phyloP scores from a whole-genome alignment of 2,888 invertebrate genomes.

The Brenthis daphne region DNA sequence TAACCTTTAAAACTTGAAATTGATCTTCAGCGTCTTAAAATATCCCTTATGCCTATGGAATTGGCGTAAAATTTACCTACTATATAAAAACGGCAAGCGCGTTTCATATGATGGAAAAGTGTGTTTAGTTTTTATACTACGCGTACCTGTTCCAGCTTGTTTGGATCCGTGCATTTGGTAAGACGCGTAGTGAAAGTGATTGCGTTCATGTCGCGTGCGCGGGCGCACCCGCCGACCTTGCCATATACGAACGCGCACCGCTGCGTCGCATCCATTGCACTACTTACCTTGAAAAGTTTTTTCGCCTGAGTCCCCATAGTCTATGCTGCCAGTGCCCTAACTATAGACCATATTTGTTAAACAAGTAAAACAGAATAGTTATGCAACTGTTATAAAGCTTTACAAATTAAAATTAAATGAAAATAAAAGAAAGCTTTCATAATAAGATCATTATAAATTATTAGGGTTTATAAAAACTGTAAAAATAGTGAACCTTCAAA shows the following conservation, averaged over 20 bases:
- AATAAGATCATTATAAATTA: background rate
- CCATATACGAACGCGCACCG: constrained; percentile 60
- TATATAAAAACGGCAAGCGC: background rate
- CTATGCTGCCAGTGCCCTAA: constrained; percentile 37
- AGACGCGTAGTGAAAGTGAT: constrained; percentile 76
- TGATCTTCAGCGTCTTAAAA: no score
- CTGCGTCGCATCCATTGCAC: constrained; percentile 50
- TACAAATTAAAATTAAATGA: background rate
- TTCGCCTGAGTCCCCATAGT: constrained; percentile 56
- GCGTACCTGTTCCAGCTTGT: constrained; percentile 40
- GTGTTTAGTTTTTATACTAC: constrained; percentile 44
- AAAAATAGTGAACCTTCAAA: background rate
- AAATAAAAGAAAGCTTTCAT: no score
- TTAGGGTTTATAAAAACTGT: background rate
- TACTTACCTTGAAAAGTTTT: constrained; percentile 59
- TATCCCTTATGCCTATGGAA: no score
- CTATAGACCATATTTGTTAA: background rate
- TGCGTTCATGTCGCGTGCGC: constrained; percentile 74
- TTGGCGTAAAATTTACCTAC: no score
- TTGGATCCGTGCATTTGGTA: constrained; percentile 64
- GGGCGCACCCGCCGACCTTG: constrained; percentile 73
- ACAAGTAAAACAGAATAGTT: background rate
- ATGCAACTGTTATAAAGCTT: background rate
- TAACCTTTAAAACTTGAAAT: no score
- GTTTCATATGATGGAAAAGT: background rate